Evolutionary conservation across 2,888 invertebrate species (phyloP).

Genomic region (Drosophila neutralis): DNA sequence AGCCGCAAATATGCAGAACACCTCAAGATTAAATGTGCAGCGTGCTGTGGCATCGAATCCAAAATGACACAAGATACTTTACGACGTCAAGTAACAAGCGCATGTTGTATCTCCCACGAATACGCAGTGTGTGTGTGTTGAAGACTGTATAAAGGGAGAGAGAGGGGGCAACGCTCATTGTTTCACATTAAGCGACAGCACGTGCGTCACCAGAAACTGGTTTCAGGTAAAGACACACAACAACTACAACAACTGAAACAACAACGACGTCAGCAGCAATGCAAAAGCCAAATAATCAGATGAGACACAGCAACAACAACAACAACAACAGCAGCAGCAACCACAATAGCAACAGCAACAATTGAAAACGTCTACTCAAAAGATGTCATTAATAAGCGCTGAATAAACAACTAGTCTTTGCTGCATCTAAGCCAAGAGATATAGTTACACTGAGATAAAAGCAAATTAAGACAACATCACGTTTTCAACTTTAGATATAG

Average conservation of each 20-base stretch:
- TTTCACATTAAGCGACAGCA: constrained; percentile 47
- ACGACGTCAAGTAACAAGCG: constrained; percentile 58
- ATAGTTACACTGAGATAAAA: not conserved
- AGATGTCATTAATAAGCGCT: constrained; percentile 21
- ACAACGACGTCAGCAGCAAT: constrained; percentile 36
- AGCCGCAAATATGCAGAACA: constrained; percentile 75
- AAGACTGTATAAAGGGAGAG: not conserved
- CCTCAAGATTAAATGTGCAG: constrained; percentile 75
- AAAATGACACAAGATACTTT: constrained; percentile 72
- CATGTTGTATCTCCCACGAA: constrained; percentile 50
- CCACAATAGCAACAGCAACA: constrained; percentile 8
- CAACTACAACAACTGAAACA: not conserved
- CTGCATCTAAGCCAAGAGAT: constrained; percentile 15
- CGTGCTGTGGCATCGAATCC: constrained; percentile 57
- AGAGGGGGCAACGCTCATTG: constrained; percentile 56
- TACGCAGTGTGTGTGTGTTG: constrained; percentile 28
- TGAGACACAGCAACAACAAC: not conserved
- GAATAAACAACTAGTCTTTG: constrained; percentile 11
- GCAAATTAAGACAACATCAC: not conserved
- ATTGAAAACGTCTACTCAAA: constrained; percentile 3
- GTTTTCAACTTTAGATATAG: not conserved
- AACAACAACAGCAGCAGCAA: constrained; percentile 18
- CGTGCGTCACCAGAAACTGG: constrained; percentile 75
- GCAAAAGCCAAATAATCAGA: constrained; percentile 36
- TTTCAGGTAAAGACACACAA: constrained; percentile 38